Evolutionary conservation across 1,140 invertebrate genomes (phyloP).

Genomic region (Bombyx mandarina): DNA sequence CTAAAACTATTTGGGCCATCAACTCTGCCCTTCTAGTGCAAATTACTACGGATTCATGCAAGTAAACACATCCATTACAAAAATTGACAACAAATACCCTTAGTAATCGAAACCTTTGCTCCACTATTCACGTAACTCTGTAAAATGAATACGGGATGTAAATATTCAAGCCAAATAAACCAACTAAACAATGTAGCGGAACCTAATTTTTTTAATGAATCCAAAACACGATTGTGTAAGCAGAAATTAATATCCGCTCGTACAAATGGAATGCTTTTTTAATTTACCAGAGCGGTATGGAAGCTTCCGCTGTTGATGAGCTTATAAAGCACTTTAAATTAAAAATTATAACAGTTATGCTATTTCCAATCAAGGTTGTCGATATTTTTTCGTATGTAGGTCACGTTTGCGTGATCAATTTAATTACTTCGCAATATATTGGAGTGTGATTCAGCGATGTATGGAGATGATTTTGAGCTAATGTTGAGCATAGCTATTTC

Average conservation of each 20-base stretch:
- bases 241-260: slow-evolving; percentile 35
- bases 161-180: slow-evolving; percentile 9
- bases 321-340: not conserved
- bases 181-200: slow-evolving; percentile 7
- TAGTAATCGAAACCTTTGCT: not conserved
- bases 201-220: slow-evolving; percentile 21
- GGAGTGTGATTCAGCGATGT: no score
- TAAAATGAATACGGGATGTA: not conserved
- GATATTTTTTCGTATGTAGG: no score
- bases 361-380: no score
- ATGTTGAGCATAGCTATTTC: no score
- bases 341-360: no score
- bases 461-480: no score
- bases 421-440: no score
- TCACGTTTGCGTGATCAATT: no score
- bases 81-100: not conserved
- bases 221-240: slow-evolving; percentile 26
- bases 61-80: not conserved
- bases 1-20: no score
- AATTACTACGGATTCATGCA: no score
- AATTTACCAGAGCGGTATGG: slow-evolving; percentile 17
- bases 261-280: slow-evolving; percentile 21
- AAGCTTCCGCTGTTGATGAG: slow-evolving; percentile 1
- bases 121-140: not conserved
- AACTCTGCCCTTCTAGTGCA: no score